A percentile compares a stretch with the other conserved stretches of the same genome.
phyloP scores from a whole-genome alignment of 1,140 invertebrate genomes.

The Leptopilina clavipes region DNA sequence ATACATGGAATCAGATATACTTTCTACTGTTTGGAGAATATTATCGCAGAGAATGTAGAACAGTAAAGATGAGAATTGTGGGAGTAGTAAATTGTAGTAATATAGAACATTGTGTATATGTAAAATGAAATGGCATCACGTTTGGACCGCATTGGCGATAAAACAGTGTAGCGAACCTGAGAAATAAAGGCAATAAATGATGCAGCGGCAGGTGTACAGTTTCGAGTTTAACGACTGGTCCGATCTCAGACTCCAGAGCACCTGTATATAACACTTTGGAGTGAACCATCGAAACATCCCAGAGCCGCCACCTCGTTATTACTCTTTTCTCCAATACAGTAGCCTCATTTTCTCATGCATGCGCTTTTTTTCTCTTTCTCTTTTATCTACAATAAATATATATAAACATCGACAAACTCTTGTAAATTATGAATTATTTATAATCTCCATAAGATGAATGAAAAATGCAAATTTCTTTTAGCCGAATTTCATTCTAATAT shows the following conservation, averaged over 20 bases:
- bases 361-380: constrained; percentile 3
- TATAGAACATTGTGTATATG: neutral
- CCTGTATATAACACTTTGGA: constrained; percentile 54
- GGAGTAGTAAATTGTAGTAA: neutral
- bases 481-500: no score
- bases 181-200: constrained; percentile 64
- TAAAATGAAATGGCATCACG: constrained; percentile 27
- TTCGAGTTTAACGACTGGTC: constrained; percentile 60
- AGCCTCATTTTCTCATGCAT: neutral
- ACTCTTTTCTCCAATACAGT: constrained; percentile 2
- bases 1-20: no score
- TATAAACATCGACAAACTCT: neutral
- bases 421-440: neutral
- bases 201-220: constrained; percentile 62
- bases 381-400: neutral
- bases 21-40: no score
- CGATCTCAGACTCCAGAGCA: constrained; percentile 60
- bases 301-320: neutral
- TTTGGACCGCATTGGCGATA: constrained; percentile 37
- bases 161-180: constrained; percentile 19
- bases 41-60: neutral
- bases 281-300: constrained; percentile 43
- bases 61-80: neutral
- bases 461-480: neutral
- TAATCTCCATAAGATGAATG: neutral